Evolutionary conservation across 1,140 invertebrate genomes (phyloP).

Genomic region (Drosophila kikkawai): DNA sequence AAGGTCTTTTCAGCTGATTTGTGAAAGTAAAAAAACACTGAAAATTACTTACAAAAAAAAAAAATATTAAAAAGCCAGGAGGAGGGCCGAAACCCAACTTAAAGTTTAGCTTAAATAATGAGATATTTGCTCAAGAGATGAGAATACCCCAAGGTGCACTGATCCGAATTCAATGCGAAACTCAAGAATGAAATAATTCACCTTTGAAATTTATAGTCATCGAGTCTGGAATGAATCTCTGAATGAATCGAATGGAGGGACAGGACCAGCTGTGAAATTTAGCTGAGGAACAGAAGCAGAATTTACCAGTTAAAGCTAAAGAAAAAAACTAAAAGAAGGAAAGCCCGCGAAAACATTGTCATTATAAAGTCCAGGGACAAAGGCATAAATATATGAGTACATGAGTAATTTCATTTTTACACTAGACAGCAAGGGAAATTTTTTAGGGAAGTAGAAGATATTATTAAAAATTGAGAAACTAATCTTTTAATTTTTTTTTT

Average conservation of each 20-base stretch:
- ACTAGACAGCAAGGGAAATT: constrained; percentile 10
- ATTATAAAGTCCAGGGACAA: constrained; percentile 50
- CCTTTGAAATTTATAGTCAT: constrained; percentile 31
- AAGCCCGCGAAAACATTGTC: constrained; percentile 42
- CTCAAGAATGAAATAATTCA: constrained; percentile 45
- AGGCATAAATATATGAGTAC: constrained; percentile 50
- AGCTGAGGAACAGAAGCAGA: constrained; percentile 1
- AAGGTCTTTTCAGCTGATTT: constrained; percentile 73
- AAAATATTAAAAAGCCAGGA: constrained; percentile 30
- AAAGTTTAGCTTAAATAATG: constrained; percentile 34
- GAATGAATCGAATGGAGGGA: constrained; percentile 18
- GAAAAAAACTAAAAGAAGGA: background rate
- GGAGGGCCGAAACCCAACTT: constrained; percentile 4
- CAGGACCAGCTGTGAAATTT: constrained; percentile 42
- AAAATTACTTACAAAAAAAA: constrained; percentile 43
- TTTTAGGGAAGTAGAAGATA: too few species aligned
- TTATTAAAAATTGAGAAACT: background rate
- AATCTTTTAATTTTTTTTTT: too few species aligned
- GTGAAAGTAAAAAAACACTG: constrained; percentile 58
- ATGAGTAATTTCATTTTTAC: constrained; percentile 41
- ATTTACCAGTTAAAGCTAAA: background rate
- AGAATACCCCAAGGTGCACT: constrained; percentile 56
- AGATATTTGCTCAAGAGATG: constrained; percentile 40
- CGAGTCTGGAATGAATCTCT: background rate
- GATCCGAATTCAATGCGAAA: constrained; percentile 62